Conservation (phyloP, 2,113 vertebrate genomes). For the Bettongia penicillata region DNA sequence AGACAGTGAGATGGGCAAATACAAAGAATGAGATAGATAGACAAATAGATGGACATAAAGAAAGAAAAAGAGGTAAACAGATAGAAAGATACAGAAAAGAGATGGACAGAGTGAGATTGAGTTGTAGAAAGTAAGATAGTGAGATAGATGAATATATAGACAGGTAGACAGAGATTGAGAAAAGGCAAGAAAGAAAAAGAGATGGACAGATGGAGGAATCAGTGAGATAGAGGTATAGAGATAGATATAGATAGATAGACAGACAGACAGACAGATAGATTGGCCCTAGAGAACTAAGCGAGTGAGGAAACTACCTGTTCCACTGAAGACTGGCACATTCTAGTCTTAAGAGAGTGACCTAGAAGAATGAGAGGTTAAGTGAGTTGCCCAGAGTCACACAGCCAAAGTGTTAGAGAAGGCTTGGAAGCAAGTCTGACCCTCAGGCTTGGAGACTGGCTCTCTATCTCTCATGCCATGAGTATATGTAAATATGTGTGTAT, state of each 20-base stretch:
- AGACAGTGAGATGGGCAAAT: no score
- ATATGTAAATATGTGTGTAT: not conserved
- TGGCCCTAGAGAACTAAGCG: not conserved
- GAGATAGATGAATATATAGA: not conserved
- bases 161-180: not conserved
- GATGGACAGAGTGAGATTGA: not conserved
- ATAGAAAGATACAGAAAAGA: not conserved
- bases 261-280: not conserved
- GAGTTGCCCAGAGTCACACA: not conserved
- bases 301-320: not conserved
- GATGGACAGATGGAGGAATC: not conserved
- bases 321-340: not conserved
- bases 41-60: not conserved
- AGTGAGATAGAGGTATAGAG: not conserved
- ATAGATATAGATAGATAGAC: no score
- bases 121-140: not conserved
- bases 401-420: not conserved
- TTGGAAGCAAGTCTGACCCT: not conserved
- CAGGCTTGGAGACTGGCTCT: not conserved
- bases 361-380: not conserved
- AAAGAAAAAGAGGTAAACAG: no score
- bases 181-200: not conserved
- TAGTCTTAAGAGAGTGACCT: not conserved
- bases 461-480: not conserved
- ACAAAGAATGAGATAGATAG: not conserved